A percentile compares a stretch with the other conserved stretches of the same genome.
Conservation (phyloP, 2,797 vertebrate species). For the Sandelia bainsii region DNA sequence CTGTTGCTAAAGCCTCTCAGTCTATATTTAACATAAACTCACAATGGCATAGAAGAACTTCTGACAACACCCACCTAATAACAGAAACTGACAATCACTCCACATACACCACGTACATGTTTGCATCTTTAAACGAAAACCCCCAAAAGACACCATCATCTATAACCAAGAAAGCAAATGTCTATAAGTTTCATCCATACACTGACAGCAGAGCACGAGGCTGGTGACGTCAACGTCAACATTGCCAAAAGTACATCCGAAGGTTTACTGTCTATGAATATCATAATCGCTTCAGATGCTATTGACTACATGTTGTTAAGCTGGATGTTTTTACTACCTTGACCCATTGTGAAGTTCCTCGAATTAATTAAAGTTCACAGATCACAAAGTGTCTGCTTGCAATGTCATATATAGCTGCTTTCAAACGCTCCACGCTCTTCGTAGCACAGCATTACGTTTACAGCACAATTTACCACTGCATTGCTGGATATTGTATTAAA, state of each 20-base stretch:
- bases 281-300: background rate
- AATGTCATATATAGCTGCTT: conserved; percentile 1
- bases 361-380: conserved; percentile 34
- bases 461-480: background rate
- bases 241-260: conserved; percentile 12
- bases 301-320: background rate
- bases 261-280: background rate
- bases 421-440: rapidly evolving
- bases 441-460: background rate
- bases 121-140: background rate
- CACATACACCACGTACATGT: background rate
- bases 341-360: background rate
- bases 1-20: conserved; percentile 57
- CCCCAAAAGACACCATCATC: background rate
- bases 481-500: background rate
- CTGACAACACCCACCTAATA: background rate
- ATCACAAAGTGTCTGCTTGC: background rate
- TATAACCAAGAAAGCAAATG: background rate
- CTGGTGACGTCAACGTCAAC: conserved; percentile 49
- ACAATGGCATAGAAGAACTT: background rate
- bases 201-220: background rate
- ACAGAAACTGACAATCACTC: background rate
- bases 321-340: rapidly evolving
- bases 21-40: conserved; percentile 60
- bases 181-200: background rate